Percentiles rank a stretch among this genome's conserved stretches.
Conservation (phyloP, 2,113 vertebrate genomes). For the Cephalopterus ornatus region DNA sequence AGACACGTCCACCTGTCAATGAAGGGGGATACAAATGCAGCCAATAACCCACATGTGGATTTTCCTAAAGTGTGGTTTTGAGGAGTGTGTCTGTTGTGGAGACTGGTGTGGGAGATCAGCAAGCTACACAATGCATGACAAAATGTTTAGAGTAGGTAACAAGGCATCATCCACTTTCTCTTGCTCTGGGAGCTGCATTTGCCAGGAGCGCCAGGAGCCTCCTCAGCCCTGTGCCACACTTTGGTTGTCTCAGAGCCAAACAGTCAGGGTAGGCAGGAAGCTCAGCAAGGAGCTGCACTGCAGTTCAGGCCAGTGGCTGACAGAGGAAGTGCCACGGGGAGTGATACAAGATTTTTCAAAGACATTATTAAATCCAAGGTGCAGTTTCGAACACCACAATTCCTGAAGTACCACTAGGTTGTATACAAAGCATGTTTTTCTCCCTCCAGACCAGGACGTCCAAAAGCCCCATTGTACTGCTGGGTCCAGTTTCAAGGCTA, state of each 20-base stretch:
- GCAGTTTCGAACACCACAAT: not conserved
- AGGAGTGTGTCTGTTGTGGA: not conserved
- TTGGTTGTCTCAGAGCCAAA: not conserved
- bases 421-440: fast-evolving
- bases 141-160: not conserved
- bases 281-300: not conserved
- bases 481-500: not conserved
- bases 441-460: not conserved
- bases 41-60: not conserved
- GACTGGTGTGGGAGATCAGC: not conserved
- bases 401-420: not conserved
- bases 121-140: not conserved
- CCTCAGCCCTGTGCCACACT: not conserved
- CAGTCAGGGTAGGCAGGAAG: not conserved
- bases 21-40: not conserved
- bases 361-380: not conserved
- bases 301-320: not conserved
- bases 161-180: not conserved
- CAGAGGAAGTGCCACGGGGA: not conserved
- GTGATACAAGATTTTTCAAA: not conserved
- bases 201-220: not conserved
- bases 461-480: not conserved
- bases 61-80: not conserved
- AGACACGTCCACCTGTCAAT: not conserved
- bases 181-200: not conserved